Conservation (phyloP, 2,797 vertebrate species). For the Hemibagrus guttatus region DNA sequence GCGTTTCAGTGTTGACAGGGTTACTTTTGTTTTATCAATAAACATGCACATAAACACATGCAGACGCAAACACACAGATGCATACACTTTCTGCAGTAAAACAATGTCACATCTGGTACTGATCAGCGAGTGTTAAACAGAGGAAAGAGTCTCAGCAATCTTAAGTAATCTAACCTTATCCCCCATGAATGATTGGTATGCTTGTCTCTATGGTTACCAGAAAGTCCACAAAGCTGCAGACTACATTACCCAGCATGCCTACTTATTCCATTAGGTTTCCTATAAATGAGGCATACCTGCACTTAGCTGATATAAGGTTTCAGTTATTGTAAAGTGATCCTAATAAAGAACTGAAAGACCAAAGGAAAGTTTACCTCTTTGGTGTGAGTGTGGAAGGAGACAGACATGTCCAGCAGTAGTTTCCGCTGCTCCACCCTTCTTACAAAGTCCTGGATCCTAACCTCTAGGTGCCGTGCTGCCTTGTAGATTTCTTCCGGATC, state of each 20-base stretch:
- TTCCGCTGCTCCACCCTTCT: slow-evolving; percentile 95
- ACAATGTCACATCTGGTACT: slow-evolving; percentile 57
- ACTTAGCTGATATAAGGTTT: neutral
- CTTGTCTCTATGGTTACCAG: slow-evolving; percentile 21
- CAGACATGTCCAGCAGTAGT: slow-evolving; percentile 96
- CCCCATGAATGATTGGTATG: slow-evolving; percentile 53
- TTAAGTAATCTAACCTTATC: slow-evolving; percentile 53
- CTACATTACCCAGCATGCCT: slow-evolving; percentile 32
- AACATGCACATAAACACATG: neutral
- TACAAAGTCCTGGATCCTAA: slow-evolving; percentile 97
- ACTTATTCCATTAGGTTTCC: neutral
- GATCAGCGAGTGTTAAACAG: slow-evolving; percentile 48
- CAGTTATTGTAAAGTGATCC: neutral
- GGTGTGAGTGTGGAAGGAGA: slow-evolving; percentile 98
- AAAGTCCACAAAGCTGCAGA: slow-evolving; percentile 14
- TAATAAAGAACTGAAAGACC: neutral
- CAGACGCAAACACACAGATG: neutral
- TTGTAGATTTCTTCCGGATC: slow-evolving; percentile 99
- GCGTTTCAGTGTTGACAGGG: neutral
- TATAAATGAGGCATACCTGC: neutral
- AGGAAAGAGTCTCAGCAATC: slow-evolving; percentile 53
- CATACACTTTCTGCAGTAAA: slow-evolving; percentile 22
- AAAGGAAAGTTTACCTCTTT: slow-evolving; percentile 81
- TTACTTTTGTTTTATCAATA: neutral
- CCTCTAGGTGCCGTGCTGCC: slow-evolving; percentile 94